Evolutionary conservation across 2,797 vertebrate genomes (phyloP).

Genomic region (Gila robusta): DNA sequence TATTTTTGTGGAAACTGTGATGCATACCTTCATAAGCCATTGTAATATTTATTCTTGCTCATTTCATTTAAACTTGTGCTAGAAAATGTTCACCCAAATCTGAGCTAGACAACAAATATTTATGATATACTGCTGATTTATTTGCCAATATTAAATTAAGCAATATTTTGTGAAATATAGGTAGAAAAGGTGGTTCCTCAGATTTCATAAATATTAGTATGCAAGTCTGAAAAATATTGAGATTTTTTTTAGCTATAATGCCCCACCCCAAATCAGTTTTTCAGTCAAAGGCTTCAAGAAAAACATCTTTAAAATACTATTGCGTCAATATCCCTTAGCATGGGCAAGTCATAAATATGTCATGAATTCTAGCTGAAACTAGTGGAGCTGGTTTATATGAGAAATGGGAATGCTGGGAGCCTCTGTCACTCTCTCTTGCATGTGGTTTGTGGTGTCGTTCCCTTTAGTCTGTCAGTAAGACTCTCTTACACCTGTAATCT

Average conservation of each 20-base stretch:
- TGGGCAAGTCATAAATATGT: neutral
- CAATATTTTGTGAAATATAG: neutral
- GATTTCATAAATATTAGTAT: neutral
- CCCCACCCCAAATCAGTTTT: neutral
- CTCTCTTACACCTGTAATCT: constrained; percentile 62
- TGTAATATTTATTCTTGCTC: neutral
- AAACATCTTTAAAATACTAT: neutral
- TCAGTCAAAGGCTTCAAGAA: neutral
- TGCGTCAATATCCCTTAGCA: neutral
- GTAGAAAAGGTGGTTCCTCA: neutral
- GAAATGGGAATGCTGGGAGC: constrained; percentile 50
- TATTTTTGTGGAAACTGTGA: neutral
- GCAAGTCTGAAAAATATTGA: neutral
- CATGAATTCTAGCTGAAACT: neutral
- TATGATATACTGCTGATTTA: neutral
- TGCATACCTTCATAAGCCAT: neutral
- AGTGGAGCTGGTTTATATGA: constrained; percentile 45
- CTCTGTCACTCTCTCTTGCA: constrained; percentile 58
- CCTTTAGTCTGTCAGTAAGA: constrained; percentile 61
- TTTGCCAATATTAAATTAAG: neutral
- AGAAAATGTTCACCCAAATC: neutral
- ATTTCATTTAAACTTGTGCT: neutral
- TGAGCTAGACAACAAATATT: neutral
- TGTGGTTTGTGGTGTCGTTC: constrained; percentile 58
- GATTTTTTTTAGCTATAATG: neutral